Evolutionary conservation across 2,113 vertebrate genomes (phyloP).

Genomic region (Hyaena hyaena): DNA sequence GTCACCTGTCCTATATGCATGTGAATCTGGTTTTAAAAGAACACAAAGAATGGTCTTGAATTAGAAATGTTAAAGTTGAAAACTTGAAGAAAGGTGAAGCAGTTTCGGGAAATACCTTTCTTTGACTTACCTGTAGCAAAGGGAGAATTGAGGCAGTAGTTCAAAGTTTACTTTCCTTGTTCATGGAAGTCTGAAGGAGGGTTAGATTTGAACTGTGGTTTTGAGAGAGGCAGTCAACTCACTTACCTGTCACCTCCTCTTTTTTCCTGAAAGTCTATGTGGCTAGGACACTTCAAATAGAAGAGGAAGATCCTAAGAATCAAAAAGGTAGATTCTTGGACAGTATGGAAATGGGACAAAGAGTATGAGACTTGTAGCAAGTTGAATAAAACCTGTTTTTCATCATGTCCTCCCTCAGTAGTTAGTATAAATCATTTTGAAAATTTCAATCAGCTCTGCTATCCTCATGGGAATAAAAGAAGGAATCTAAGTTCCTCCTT

Average conservation of each 20-base stretch:
- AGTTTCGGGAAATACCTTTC: conserved; percentile 36
- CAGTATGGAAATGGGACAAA: not conserved
- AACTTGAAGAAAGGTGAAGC: not conserved
- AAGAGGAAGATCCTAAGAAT: conserved; percentile 3
- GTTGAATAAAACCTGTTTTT: conserved; percentile 23
- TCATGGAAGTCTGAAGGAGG: not conserved
- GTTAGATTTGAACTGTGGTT: not conserved
- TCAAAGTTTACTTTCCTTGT: conserved; percentile 29
- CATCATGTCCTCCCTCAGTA: not conserved
- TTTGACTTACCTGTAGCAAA: not conserved
- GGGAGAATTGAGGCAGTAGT: not conserved
- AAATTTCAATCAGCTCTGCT: not conserved
- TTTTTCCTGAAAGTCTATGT: not conserved
- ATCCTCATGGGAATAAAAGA: not conserved
- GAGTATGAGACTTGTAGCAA: not conserved
- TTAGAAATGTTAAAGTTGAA: conserved; percentile 4
- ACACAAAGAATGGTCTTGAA: not conserved
- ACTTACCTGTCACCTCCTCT: not conserved
- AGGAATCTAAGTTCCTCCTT: not conserved
- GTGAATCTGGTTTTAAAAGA: conserved; percentile 27
- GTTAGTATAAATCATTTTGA: conserved; percentile 22
- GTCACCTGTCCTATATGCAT: not conserved
- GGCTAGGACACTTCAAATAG: not conserved
- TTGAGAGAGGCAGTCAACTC: not conserved
- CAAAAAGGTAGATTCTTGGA: not conserved